Conservation (phyloP, 2,113 vertebrate species). For the Bothrops jararaca region DNA sequence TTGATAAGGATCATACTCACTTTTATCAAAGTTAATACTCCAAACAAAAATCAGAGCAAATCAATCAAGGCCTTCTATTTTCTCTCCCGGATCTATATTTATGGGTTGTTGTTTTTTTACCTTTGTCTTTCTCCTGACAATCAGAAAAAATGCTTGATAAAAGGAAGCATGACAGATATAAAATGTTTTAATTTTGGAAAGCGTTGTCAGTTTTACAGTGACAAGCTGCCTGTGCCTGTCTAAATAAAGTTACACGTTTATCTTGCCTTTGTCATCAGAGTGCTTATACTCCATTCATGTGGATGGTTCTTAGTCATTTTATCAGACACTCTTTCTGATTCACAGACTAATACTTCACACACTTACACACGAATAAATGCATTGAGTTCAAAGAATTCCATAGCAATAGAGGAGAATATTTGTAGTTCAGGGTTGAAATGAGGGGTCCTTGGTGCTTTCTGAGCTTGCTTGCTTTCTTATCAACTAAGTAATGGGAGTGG, state of each 20-base stretch:
- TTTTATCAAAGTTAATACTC: slow-evolving; percentile 14
- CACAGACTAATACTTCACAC: neutral
- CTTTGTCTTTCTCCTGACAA: neutral
- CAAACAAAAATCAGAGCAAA: neutral
- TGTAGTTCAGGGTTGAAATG: neutral
- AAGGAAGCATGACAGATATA: slow-evolving; percentile 14
- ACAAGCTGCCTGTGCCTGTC: slow-evolving; percentile 44
- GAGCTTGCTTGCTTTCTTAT: neutral
- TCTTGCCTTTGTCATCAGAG: slow-evolving; percentile 37
- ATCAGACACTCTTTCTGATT: neutral
- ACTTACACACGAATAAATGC: neutral
- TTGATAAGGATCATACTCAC: neutral
- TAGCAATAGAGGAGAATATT: neutral
- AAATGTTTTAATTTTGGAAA: slow-evolving; percentile 52
- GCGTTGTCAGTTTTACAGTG: slow-evolving; percentile 39
- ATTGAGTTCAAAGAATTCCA: neutral
- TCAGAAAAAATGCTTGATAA: slow-evolving; percentile 1
- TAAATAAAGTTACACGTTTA: slow-evolving; percentile 29
- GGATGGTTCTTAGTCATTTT: slow-evolving; percentile 12
- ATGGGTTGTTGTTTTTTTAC: neutral
- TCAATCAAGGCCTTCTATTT: neutral
- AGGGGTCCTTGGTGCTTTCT: neutral
- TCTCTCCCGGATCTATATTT: neutral
- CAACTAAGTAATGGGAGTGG: neutral
- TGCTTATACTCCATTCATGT: neutral